These are phyloP conservation scores for Leptopilina clavipes DNA, from an alignment of 1,140 invertebrate genomes.

Conservation along the genomic window DNA sequence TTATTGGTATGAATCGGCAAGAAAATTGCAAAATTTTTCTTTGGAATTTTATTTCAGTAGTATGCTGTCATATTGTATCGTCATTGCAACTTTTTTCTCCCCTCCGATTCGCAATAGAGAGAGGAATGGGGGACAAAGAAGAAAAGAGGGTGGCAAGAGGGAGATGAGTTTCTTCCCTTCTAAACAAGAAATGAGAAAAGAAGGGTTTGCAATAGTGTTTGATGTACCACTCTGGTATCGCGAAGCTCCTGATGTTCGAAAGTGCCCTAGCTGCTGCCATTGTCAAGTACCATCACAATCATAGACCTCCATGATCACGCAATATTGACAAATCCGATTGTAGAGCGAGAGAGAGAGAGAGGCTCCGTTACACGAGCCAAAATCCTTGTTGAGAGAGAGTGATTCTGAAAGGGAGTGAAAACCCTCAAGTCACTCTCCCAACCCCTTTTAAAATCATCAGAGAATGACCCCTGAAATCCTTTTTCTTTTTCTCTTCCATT, in stretches of 20 bases:
- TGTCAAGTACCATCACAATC: neutral
- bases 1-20: too few relatives aligned
- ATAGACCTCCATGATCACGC: slow-evolving; percentile 26
- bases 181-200: slow-evolving; percentile 19
- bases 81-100: slow-evolving; percentile 4
- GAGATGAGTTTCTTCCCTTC: slow-evolving; percentile 8
- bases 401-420: neutral
- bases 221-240: slow-evolving; percentile 16
- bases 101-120: neutral
- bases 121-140: neutral
- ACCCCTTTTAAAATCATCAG: slow-evolving; percentile 19
- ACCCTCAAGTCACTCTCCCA: slow-evolving; percentile 18
- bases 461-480: slow-evolving; percentile 8
- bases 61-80: neutral
- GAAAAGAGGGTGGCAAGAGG: neutral
- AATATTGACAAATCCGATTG: slow-evolving; percentile 33
- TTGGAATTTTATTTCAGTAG: too few relatives aligned
- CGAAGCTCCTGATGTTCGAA: slow-evolving; percentile 1
- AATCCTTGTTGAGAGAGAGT: neutral
- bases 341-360: too few relatives aligned
- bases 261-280: neutral
- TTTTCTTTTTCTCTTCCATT: slow-evolving; percentile 1
- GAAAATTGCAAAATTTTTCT: too few relatives aligned
- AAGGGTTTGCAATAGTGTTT: slow-evolving; percentile 31
- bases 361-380: neutral